Evolutionary conservation across 2,113 vertebrate genomes (phyloP), one percentile per base, ranked within the genome.

Genomic region (Perca flavescens): DNA sequence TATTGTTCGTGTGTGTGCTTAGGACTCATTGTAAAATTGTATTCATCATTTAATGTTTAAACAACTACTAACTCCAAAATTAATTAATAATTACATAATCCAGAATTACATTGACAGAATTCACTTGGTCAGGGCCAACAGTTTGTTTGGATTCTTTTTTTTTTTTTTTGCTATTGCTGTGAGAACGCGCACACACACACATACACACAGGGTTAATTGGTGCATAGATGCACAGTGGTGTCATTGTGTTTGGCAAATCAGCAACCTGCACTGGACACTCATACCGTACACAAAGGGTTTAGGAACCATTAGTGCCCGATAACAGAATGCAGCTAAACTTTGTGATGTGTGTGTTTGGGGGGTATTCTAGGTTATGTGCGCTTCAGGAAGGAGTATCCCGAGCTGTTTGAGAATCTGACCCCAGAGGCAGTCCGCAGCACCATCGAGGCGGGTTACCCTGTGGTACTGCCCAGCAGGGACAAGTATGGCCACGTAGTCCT

Each of bases 391-490:
- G 97, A 99, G 83, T 97, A 99, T 66, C 97, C 98, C 0, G 98
- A 99, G 88, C 96, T 99, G 69, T 99, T 99, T 0, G 95, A 98
- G 86, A 96, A 97, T 91, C 93, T 99, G 88, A 97, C 96, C 17
- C 95, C 95, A 0, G 97, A 99, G 84, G 97, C 98, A 0, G 93
- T 99, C 40, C 97, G 97, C 91, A 97, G 97, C 89, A 99, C 98
- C 86, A 96, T 99, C 0, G 98, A 99, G 85, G 97, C 97, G 0
- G 98, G 98, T 22, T 99, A 99, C 90, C 98, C 98, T 0, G 97
- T 97, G 69, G 96, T 99, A 77, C 96, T 99, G 60, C 89, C 96
- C 91, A 97, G 89, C 83, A 94, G 98, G 70, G 98, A 99, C 94
- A 97, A 96, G 84, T 94, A 96, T 0, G 98, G 98, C 6, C 96